A percentile compares a stretch with the other conserved stretches of the same genome.
Conservation (phyloP, 2,888 invertebrate genomes). For the Acleris cristana region DNA sequence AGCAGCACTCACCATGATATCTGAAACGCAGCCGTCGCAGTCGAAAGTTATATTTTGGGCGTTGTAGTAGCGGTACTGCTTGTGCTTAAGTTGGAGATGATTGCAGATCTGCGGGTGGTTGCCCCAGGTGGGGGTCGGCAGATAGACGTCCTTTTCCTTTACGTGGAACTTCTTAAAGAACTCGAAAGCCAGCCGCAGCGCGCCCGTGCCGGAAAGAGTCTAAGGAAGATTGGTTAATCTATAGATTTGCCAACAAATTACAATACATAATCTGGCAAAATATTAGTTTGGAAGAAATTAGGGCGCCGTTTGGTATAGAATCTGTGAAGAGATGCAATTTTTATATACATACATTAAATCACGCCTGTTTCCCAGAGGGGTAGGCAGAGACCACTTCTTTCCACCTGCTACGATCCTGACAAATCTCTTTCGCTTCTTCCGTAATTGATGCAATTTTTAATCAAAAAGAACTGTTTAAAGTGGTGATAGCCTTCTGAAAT, state of each 20-base stretch:
- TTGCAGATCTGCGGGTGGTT: conserved; percentile 98
- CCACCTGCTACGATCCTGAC: too few species aligned
- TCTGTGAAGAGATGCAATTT: too few species aligned
- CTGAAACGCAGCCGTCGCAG: conserved; percentile 93
- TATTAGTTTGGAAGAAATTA: too few species aligned
- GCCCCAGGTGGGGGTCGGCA: conserved; percentile 98
- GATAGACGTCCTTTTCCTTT: conserved; percentile 91
- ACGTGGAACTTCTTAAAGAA: conserved; percentile 93
- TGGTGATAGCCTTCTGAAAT: too few species aligned
- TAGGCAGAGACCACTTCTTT: too few species aligned
- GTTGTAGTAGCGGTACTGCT: conserved; percentile 97
- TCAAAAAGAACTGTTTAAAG: too few species aligned
- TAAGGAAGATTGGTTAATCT: conserved; percentile 72
- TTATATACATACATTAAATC: too few species aligned
- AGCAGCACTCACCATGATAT: conserved; percentile 88
- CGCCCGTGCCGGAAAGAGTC: conserved; percentile 98
- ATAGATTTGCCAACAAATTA: not conserved
- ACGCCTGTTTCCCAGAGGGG: too few species aligned
- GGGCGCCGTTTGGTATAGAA: too few species aligned
- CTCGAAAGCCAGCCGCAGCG: conserved; percentile 95
- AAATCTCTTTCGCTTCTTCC: too few species aligned
- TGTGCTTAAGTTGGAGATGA: conserved; percentile 92
- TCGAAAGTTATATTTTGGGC: conserved; percentile 97
- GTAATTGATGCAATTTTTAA: too few species aligned
- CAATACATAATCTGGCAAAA: too few species aligned